A percentile compares a stretch with the other conserved stretches of the same genome.
Evolutionary conservation across 2,888 invertebrate genomes (phyloP).

Genomic region (Drosophila testacea): DNA sequence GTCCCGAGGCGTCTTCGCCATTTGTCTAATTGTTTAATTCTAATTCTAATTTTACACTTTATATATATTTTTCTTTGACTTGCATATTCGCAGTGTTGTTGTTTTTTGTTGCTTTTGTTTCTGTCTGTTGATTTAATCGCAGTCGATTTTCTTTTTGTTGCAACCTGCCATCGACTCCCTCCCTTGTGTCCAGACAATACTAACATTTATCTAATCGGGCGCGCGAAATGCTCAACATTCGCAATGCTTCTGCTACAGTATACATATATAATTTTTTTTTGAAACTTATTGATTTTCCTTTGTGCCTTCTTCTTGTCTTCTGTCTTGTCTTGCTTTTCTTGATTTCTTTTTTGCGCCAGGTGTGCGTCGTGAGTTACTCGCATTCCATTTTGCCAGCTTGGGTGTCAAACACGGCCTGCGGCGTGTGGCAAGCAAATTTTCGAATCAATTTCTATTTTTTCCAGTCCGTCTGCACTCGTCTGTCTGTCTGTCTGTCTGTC

Average conservation of each 20-base stretch:
- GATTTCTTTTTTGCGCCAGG: conserved; percentile 24
- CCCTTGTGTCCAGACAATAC: not conserved
- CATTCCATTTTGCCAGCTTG: conserved; percentile 11
- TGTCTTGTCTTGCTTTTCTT: conserved; percentile 12
- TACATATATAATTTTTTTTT: conserved; percentile 28
- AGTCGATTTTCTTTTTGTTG: conserved; percentile 30
- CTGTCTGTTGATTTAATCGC: conserved; percentile 52
- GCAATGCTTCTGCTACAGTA: conserved; percentile 24
- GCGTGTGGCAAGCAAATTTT: conserved; percentile 36
- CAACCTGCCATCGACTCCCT: not conserved
- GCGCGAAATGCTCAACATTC: conserved; percentile 65
- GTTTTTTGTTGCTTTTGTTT: conserved; percentile 13
- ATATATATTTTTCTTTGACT: conserved; percentile 31
- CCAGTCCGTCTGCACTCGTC: conserved; percentile 7
- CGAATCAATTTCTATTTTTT: conserved; percentile 54
- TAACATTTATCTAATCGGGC: conserved; percentile 72
- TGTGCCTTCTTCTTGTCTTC: conserved; percentile 25
- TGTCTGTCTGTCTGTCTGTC: no score
- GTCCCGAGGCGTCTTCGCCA: conserved; percentile 47
- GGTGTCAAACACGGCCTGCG: conserved; percentile 14
- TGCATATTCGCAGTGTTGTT: conserved; percentile 24
- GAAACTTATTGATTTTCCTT: conserved; percentile 71
- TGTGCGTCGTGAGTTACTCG: conserved; percentile 22
- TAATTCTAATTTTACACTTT: conserved; percentile 68
- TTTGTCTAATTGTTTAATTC: conserved; percentile 76